A percentile compares a stretch with the other conserved stretches of the same genome.
These are phyloP conservation scores for Pristionchus arcanus DNA, from an alignment of 2,888 invertebrate genomes.

Conservation along the genomic window DNA sequence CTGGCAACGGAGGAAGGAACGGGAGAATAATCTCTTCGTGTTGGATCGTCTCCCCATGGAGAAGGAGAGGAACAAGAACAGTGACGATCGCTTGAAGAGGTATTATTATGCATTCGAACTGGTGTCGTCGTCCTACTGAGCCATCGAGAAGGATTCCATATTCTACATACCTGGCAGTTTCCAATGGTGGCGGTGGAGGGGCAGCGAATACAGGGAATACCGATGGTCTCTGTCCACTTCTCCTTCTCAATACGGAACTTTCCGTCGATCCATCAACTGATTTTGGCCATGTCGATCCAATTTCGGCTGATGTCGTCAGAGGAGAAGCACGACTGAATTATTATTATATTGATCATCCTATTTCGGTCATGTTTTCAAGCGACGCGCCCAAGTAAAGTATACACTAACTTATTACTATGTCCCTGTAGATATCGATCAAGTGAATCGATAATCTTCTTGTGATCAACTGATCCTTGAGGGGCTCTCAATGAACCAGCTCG, in stretches of 20 bases:
- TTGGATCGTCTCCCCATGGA: slow-evolving; percentile 33
- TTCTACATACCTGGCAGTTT: slow-evolving; percentile 14
- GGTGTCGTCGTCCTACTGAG: no score
- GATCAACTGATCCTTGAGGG: slow-evolving; percentile 51
- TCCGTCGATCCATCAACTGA: not conserved
- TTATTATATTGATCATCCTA: no score
- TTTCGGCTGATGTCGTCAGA: slow-evolving; percentile 15
- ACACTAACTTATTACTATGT: slow-evolving; percentile 10
- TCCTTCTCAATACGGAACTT: not conserved
- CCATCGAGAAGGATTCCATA: not conserved
- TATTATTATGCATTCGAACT: not conserved
- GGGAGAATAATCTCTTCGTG: slow-evolving; percentile 24
- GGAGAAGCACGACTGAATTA: slow-evolving; percentile 47
- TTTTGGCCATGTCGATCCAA: slow-evolving; percentile 53
- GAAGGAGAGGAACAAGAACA: slow-evolving; percentile 53
- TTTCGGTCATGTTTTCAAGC: not conserved
- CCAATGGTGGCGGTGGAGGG: slow-evolving; percentile 57
- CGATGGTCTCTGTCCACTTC: slow-evolving; percentile 59
- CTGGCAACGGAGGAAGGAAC: slow-evolving; percentile 24
- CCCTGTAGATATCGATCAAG: slow-evolving; percentile 54
- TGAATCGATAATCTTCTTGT: slow-evolving; percentile 51
- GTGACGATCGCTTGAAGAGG: not conserved
- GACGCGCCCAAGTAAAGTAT: no score
- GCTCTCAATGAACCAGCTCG: slow-evolving; percentile 51
- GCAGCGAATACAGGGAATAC: slow-evolving; percentile 62